Conservation (phyloP, 2,888 invertebrate species). For the Clitarchus hookeri region DNA sequence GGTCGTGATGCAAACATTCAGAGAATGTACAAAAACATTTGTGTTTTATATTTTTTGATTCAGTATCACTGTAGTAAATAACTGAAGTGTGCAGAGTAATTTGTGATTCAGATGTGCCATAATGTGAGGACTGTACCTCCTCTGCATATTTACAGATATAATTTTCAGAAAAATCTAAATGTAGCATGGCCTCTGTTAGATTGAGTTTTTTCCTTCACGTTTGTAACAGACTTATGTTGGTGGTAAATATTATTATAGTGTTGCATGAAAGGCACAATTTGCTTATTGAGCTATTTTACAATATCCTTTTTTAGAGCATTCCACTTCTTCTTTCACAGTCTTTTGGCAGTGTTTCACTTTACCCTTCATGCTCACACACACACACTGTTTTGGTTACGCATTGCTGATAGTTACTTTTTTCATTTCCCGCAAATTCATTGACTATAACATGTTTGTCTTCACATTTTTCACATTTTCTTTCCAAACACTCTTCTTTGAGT, state of each 20-base stretch:
- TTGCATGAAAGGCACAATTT: neutral
- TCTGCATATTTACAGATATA: constrained; percentile 43
- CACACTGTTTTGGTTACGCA: neutral
- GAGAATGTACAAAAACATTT: neutral
- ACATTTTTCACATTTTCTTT: no score
- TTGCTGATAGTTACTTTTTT: no score
- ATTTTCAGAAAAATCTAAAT: constrained; percentile 48
- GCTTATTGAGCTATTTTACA: neutral
- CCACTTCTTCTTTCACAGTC: neutral
- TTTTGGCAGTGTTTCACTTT: no score
- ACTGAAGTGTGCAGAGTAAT: constrained; percentile 46
- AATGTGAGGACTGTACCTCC: constrained; percentile 48
- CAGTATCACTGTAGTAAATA: neutral
- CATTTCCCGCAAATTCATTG: no score
- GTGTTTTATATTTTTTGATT: neutral
- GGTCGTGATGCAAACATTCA: neutral
- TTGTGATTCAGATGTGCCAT: constrained; percentile 44
- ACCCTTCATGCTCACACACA: neutral
- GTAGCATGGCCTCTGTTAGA: constrained; percentile 28
- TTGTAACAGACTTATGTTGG: constrained; percentile 5
- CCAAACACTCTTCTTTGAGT: no score
- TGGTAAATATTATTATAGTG: constrained; percentile 21
- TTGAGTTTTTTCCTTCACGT: constrained; percentile 24
- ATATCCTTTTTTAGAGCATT: neutral
- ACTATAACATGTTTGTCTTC: no score